Evolutionary conservation across 2,797 vertebrate species (phyloP).

Genomic region (Sternotherus odoratus): DNA sequence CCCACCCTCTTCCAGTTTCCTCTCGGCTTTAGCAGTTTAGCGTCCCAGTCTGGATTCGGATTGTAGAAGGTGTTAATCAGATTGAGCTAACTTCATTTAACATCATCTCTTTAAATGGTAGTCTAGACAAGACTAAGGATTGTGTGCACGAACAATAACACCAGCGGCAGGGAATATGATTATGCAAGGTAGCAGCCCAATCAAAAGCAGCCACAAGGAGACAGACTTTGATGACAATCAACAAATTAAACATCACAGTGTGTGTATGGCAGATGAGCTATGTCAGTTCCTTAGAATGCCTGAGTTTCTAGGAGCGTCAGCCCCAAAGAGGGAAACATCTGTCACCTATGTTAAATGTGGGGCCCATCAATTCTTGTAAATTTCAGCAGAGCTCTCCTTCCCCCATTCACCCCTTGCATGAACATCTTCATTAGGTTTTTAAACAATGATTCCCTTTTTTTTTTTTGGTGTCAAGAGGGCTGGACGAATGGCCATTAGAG

Average conservation of each 20-base stretch:
- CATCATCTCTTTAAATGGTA: neutral
- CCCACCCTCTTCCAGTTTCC: neutral
- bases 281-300: neutral
- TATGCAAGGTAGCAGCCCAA: neutral
- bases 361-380: neutral
- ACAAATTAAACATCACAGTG: neutral
- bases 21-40: neutral
- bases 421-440: neutral
- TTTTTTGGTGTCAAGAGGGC: neutral
- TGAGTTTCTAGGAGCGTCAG: neutral
- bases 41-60: neutral
- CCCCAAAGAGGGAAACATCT: neutral
- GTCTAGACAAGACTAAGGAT: neutral
- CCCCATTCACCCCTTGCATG: neutral
- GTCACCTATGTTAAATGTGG: neutral
- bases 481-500: no score
- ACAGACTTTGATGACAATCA: neutral
- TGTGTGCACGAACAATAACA: accelerated
- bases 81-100: neutral
- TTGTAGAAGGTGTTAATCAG: neutral
- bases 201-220: neutral
- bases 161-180: neutral
- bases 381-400: neutral
- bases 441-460: neutral
- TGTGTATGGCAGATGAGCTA: neutral